Conservation (phyloP, 1,140 invertebrate genomes). For the Pseudomyrmex gracilis region DNA sequence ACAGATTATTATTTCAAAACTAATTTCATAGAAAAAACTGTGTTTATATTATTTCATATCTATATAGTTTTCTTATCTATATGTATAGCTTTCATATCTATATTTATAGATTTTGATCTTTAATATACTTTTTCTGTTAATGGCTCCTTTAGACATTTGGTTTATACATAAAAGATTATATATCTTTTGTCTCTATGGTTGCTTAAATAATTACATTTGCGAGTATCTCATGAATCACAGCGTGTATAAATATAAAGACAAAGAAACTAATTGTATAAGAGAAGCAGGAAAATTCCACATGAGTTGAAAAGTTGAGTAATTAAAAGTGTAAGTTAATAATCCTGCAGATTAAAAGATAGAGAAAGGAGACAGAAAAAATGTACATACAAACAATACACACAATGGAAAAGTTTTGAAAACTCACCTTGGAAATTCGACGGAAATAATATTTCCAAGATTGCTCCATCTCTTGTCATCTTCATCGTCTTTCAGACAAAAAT, state of each 20-base stretch:
- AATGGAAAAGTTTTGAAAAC: conserved; percentile 22
- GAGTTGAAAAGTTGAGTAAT: too few species aligned
- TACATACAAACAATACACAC: neutral
- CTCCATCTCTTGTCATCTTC: conserved; percentile 69
- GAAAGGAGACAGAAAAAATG: neutral
- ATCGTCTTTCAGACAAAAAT: conserved; percentile 78
- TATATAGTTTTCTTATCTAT: too few species aligned
- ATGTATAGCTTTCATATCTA: neutral
- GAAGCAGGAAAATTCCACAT: too few species aligned
- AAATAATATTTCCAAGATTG: conserved; percentile 75
- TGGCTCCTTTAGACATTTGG: too few species aligned
- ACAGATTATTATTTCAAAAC: conserved; percentile 13
- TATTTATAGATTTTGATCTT: too few species aligned
- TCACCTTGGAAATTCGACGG: conserved; percentile 65
- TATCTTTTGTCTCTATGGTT: too few species aligned
- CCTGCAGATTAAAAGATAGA: neutral
- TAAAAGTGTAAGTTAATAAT: neutral
- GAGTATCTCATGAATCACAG: neutral
- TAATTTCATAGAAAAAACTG: conserved; percentile 10
- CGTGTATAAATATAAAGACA: neutral
- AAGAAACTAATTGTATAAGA: too few species aligned
- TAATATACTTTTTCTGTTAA: too few species aligned
- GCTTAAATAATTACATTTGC: neutral
- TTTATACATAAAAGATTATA: too few species aligned
- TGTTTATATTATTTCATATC: neutral